Conservation (phyloP, 2,113 vertebrate species). For the Poeciliopsis prolifica region DNA sequence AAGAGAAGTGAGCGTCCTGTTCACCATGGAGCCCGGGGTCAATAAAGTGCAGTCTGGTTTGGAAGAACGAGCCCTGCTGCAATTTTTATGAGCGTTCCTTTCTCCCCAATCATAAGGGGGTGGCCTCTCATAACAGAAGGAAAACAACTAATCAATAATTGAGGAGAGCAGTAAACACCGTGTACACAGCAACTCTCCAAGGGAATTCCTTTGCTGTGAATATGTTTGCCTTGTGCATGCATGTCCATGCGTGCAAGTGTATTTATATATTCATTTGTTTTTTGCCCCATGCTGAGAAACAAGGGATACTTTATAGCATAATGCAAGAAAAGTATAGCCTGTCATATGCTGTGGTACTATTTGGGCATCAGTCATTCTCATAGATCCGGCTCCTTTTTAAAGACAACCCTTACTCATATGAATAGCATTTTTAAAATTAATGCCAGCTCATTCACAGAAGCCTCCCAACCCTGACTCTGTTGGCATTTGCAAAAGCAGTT, state of each 20-base stretch:
- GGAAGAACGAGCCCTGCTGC: constrained; percentile 49
- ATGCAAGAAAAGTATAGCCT: constrained; percentile 2
- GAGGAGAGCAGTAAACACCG: constrained; percentile 67
- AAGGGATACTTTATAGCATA: not conserved
- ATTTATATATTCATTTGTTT: not conserved
- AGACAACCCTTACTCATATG: not conserved
- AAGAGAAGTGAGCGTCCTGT: constrained; percentile 43
- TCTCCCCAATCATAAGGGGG: constrained; percentile 45
- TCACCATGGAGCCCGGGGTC: constrained; percentile 47
- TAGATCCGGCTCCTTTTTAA: not conserved
- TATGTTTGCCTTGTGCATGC: constrained; percentile 30
- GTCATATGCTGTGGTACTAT: not conserved
- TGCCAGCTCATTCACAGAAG: not conserved
- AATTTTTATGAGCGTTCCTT: constrained; percentile 66
- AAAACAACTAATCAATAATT: constrained; percentile 76
- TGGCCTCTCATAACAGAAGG: constrained; percentile 70
- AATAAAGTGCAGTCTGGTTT: constrained; percentile 48
- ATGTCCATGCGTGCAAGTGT: not conserved
- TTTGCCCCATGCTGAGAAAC: not conserved
- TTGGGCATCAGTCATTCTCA: not conserved
- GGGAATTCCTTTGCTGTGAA: constrained; percentile 46
- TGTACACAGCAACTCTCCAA: constrained; percentile 52
- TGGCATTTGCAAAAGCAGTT: not conserved
- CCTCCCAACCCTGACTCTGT: not conserved
- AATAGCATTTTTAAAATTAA: not conserved